Conservation (phyloP, 2,113 vertebrate genomes). For the Ariopsis seemanni region DNA sequence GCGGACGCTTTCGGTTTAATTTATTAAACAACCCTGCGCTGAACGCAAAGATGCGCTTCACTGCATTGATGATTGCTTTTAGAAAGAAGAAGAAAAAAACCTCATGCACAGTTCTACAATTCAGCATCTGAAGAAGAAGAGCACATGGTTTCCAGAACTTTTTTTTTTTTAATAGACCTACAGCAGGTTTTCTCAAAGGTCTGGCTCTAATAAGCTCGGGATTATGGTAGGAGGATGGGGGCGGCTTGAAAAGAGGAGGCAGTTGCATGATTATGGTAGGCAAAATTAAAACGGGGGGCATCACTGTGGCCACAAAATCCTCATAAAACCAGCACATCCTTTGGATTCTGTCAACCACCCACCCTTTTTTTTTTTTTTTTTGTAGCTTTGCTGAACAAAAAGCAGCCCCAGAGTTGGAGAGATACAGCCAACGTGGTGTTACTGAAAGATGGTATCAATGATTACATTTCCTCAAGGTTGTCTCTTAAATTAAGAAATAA, state of each 20-base stretch:
- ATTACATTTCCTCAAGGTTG: background rate
- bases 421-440: background rate
- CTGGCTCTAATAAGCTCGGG: slow-evolving; percentile 53
- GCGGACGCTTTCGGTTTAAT: slow-evolving; percentile 57
- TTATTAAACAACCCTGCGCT: slow-evolving; percentile 43
- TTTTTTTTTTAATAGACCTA: slow-evolving; percentile 34
- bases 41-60: slow-evolving; percentile 53
- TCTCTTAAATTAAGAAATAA: background rate
- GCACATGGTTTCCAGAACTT: slow-evolving; percentile 66
- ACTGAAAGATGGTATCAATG: background rate
- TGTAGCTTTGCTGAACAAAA: background rate
- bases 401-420: background rate
- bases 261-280: slow-evolving; percentile 36
- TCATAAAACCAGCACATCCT: slow-evolving; percentile 50
- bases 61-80: background rate
- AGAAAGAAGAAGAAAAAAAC: background rate
- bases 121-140: slow-evolving; percentile 67
- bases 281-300: slow-evolving; percentile 52
- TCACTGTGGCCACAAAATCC: slow-evolving; percentile 40
- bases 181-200: slow-evolving; percentile 60
- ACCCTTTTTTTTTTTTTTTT: background rate
- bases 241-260: slow-evolving; percentile 25
- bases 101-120: slow-evolving; percentile 43
- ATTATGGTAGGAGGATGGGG: slow-evolving; percentile 27
- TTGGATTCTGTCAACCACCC: background rate